Conservation (phyloP, 2,888 invertebrate species). For the Plagodis pulveraria region DNA sequence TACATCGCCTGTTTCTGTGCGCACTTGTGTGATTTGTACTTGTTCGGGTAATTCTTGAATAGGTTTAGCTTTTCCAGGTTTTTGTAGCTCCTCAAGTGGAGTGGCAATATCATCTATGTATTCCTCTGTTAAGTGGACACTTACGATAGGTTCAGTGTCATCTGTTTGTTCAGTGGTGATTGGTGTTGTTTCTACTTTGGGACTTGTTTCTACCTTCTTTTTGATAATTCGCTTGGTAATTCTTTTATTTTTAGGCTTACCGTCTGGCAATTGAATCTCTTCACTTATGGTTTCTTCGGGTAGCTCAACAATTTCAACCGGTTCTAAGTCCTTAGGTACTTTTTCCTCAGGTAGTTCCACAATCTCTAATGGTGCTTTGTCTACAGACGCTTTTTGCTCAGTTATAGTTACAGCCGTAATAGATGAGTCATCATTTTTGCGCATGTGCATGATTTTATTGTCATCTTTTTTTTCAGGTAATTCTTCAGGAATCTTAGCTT, state of each 20-base stretch:
- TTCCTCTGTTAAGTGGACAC: slow-evolving; percentile 50
- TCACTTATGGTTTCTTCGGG: slow-evolving; percentile 2
- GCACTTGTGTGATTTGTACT: slow-evolving; percentile 50
- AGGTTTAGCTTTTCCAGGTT: slow-evolving; percentile 45
- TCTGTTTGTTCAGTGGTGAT: slow-evolving; percentile 54
- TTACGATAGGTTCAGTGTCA: slow-evolving; percentile 46
- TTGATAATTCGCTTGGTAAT: slow-evolving; percentile 44
- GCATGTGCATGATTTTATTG: slow-evolving; percentile 57
- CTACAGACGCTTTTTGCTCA: too few relatives aligned
- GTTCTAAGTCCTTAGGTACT: too few relatives aligned
- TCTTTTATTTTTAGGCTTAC: slow-evolving; percentile 47
- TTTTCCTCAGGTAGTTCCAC: neutral
- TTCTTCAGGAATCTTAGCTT: too few relatives aligned
- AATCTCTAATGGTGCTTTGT: neutral
- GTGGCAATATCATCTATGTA: slow-evolving; percentile 34
- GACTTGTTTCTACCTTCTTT: slow-evolving; percentile 47
- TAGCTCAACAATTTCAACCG: too few relatives aligned
- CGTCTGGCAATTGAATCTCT: slow-evolving; percentile 33
- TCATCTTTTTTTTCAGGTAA: slow-evolving; percentile 50
- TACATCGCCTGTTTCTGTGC: too few relatives aligned
- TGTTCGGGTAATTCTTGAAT: slow-evolving; percentile 49
- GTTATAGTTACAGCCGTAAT: too few relatives aligned
- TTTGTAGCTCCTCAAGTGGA: slow-evolving; percentile 27
- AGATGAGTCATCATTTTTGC: slow-evolving; percentile 33
- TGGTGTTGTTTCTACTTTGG: slow-evolving; percentile 51